These are phyloP conservation scores for Xanthorhoe spadicearia DNA, from an alignment of 2,888 invertebrate genomes.

Conservation along the genomic window DNA sequence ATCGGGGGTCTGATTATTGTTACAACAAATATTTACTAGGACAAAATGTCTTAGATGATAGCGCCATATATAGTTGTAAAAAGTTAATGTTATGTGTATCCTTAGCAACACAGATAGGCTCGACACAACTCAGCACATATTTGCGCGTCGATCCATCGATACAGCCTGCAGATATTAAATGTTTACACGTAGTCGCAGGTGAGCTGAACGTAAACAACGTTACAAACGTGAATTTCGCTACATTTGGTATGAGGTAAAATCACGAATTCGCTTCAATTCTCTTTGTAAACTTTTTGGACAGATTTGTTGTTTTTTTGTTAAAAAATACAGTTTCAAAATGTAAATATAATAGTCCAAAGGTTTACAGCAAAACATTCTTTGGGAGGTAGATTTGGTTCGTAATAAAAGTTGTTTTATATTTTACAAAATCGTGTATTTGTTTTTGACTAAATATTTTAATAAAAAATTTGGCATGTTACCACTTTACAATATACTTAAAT, in stretches of 20 bases:
- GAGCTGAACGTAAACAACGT: constrained; percentile 39
- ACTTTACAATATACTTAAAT: too few species aligned
- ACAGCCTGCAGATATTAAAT: constrained; percentile 71
- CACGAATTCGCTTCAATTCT: constrained; percentile 2
- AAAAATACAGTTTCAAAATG: not conserved
- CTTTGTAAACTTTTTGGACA: constrained; percentile 3
- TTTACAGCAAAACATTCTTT: not conserved
- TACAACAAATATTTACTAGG: too few species aligned
- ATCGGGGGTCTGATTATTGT: too few species aligned
- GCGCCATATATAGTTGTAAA: not conserved
- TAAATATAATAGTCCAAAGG: not conserved
- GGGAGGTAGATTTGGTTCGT: not conserved
- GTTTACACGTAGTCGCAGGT: constrained; percentile 69
- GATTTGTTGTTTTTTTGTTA: not conserved
- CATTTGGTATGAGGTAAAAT: constrained; percentile 2
- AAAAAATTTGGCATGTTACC: too few species aligned
- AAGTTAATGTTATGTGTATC: not conserved
- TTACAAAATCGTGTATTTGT: too few species aligned
- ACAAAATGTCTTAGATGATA: too few species aligned
- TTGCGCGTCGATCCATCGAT: constrained; percentile 51
- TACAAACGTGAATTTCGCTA: constrained; percentile 24
- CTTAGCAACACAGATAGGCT: constrained; percentile 20
- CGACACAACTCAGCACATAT: constrained; percentile 43
- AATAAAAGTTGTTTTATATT: not conserved
- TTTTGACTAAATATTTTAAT: too few species aligned